phyloP scores from a whole-genome alignment of 2,888 invertebrate species.

The Carpatolechia fugitivella region DNA sequence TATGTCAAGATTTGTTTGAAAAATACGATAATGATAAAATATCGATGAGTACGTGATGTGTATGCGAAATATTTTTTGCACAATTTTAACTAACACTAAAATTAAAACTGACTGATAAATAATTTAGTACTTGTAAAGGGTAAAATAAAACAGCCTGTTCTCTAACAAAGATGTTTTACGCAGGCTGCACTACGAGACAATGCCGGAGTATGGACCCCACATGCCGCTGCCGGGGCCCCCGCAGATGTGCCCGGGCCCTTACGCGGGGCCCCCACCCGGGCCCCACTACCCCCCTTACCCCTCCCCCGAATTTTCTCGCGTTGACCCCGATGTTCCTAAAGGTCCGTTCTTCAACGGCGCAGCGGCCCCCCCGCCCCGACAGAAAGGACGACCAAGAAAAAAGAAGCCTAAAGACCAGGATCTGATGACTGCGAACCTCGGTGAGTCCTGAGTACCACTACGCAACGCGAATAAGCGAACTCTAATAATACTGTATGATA shows the following conservation, averaged over 20 bases:
- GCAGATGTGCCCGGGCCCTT: slow-evolving; percentile 78
- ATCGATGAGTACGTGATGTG: too few species aligned
- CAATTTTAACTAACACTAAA: too few species aligned
- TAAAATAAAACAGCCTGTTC: too few species aligned
- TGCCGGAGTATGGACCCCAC: slow-evolving; percentile 78
- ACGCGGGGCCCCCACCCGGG: slow-evolving; percentile 67
- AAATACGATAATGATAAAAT: too few species aligned
- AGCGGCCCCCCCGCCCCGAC: slow-evolving; percentile 83
- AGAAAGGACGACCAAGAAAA: slow-evolving; percentile 95
- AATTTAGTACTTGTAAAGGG: too few species aligned
- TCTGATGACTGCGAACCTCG: slow-evolving; percentile 90
- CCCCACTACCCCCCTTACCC: slow-evolving; percentile 78
- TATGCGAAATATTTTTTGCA: too few species aligned
- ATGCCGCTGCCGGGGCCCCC: slow-evolving; percentile 79
- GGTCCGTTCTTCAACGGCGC: slow-evolving; percentile 80
- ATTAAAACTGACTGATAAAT: too few species aligned
- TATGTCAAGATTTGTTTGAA: too few species aligned
- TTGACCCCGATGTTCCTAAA: slow-evolving; percentile 70
- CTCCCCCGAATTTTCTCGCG: slow-evolving; percentile 79
- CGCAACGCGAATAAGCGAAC: neutral
- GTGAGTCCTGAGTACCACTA: slow-evolving; percentile 73
- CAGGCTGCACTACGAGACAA: slow-evolving; percentile 75
- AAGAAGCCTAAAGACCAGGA: slow-evolving; percentile 95
- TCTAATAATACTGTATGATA: slow-evolving; percentile 5
- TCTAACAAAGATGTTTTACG: too few species aligned